Conservation (phyloP, 2,888 invertebrate genomes). For the Tipula helvola region DNA sequence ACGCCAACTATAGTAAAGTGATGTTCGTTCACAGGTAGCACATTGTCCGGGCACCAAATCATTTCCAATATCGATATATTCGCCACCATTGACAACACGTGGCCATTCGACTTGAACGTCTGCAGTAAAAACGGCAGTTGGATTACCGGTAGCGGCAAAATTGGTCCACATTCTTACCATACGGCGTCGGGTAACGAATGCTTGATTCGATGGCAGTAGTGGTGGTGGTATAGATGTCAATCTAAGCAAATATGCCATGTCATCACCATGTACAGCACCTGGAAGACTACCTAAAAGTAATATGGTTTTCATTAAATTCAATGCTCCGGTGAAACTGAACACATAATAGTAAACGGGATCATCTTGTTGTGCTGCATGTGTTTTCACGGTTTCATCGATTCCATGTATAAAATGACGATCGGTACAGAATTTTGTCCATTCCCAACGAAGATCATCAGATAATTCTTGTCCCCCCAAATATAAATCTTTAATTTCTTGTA, state of each 20-base stretch:
- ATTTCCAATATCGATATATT: slow-evolving; percentile 36
- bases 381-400: slow-evolving; percentile 12
- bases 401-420: slow-evolving; percentile 14
- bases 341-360: slow-evolving; percentile 15
- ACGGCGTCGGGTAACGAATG: slow-evolving; percentile 31
- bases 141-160: slow-evolving; percentile 37
- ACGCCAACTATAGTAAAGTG: background rate
- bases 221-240: slow-evolving; percentile 24
- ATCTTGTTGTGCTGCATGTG: slow-evolving; percentile 11
- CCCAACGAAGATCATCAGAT: background rate
- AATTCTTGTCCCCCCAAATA: slow-evolving; percentile 14
- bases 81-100: slow-evolving; percentile 33
- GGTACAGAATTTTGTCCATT: slow-evolving; percentile 12
- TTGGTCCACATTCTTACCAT: slow-evolving; percentile 40
- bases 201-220: slow-evolving; percentile 30
- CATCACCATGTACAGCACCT: slow-evolving; percentile 33
- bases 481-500: slow-evolving; percentile 13
- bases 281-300: slow-evolving; percentile 8
- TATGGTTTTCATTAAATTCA: slow-evolving; percentile 13
- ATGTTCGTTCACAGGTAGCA: slow-evolving; percentile 35
- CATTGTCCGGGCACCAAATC: slow-evolving; percentile 38
- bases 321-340: slow-evolving; percentile 14
- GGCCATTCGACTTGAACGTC: slow-evolving; percentile 28
- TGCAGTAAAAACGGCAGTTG: background rate
- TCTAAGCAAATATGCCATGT: slow-evolving; percentile 35